A percentile compares a stretch with the other conserved stretches of the same genome.
Conservation (phyloP, 1,140 invertebrate species). For the Neodiprion lecontei region DNA sequence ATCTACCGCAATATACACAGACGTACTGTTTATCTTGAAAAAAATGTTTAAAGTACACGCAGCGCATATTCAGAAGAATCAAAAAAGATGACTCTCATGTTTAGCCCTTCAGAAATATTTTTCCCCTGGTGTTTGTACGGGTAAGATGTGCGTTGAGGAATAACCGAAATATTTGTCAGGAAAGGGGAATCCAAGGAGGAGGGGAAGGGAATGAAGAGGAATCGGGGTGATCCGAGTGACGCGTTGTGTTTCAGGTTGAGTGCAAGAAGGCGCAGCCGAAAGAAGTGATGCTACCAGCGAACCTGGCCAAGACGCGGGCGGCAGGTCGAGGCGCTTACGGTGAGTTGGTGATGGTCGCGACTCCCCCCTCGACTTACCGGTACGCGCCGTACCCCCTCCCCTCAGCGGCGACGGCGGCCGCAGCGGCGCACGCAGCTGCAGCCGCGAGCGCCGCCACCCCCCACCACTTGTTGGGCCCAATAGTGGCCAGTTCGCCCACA, state of each 20-base stretch:
- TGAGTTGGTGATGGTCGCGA: conserved; percentile 88
- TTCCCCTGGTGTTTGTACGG: no score
- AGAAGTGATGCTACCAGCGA: conserved; percentile 98
- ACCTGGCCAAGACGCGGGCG: conserved; percentile 90
- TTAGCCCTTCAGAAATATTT: no score
- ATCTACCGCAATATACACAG: no score
- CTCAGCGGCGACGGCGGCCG: conserved; percentile 49
- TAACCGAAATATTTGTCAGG: not conserved
- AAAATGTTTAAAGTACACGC: no score
- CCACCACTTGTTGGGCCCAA: conserved; percentile 62
- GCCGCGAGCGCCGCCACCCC: conserved; percentile 56
- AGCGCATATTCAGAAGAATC: no score
- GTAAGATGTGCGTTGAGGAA: not conserved
- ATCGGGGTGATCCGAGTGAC: not conserved
- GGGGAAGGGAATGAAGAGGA: not conserved
- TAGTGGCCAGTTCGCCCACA: conserved; percentile 51
- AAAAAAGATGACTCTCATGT: no score
- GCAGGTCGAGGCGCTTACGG: conserved; percentile 91
- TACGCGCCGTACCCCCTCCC: conserved; percentile 71
- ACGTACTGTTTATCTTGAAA: no score
- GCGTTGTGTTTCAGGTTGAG: conserved; percentile 82
- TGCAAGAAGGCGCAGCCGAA: conserved; percentile 99
- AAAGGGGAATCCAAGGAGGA: not conserved
- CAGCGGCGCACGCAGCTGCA: conserved; percentile 54
- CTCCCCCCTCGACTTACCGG: conserved; percentile 64